phyloP scores from a whole-genome alignment of 2,113 vertebrate genomes.

The Vidua macroura region DNA sequence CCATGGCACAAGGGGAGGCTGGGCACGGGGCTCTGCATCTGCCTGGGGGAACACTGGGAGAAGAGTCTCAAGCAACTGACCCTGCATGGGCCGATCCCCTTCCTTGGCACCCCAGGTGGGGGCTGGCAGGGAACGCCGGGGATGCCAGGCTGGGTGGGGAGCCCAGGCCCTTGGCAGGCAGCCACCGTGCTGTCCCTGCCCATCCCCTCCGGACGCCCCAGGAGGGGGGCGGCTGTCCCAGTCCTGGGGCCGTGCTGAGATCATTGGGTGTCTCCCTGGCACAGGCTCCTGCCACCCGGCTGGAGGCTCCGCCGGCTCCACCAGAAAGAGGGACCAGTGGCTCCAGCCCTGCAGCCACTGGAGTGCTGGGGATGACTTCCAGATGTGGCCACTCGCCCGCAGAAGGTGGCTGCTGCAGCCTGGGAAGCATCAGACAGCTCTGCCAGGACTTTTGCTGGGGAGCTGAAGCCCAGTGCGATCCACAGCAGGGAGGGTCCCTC shows the following conservation, averaged over 20 bases:
- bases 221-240: not conserved
- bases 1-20: accelerated
- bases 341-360: not conserved
- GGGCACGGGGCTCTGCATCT: accelerated
- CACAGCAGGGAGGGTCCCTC: not conserved
- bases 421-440: accelerated
- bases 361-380: not conserved
- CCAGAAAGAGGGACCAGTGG: not conserved
- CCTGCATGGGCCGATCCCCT: accelerated
- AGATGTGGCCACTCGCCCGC: not conserved
- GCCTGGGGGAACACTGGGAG: accelerated
- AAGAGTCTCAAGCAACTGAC: not conserved
- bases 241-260: not conserved
- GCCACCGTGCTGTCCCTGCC: not conserved
- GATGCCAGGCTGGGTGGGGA: not conserved
- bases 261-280: slow-evolving; percentile 63
- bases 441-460: not conserved
- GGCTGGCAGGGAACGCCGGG: accelerated
- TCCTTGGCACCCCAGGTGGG: accelerated
- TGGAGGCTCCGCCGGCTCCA: not conserved
- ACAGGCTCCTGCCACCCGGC: not conserved
- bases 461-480: not conserved
- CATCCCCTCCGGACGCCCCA: not conserved
- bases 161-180: not conserved
- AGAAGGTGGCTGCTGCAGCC: not conserved